Evolutionary conservation across 2,113 vertebrate genomes (phyloP).

Genomic region (Xiphophorus maculatus): DNA sequence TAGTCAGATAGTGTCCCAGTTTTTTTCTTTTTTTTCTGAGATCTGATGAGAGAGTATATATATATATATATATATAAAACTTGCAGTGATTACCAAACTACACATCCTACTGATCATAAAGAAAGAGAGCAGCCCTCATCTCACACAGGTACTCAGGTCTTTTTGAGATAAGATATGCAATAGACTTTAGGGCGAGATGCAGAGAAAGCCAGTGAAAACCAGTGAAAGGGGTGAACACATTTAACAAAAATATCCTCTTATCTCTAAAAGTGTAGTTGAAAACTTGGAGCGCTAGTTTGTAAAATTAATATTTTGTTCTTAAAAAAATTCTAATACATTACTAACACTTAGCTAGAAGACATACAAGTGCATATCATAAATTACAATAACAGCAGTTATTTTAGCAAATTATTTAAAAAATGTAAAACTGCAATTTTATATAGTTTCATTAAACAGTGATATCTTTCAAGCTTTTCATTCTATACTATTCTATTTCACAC

Average conservation of each 20-base stretch:
- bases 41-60: conserved; percentile 13
- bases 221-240: not conserved
- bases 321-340: too few species aligned
- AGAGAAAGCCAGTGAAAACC: conserved; percentile 9
- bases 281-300: not conserved
- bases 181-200: conserved; percentile 2
- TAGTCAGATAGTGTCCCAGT: conserved; percentile 55
- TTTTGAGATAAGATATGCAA: conserved; percentile 38
- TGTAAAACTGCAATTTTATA: too few species aligned
- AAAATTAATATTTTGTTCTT: not conserved
- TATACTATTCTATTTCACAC: too few species aligned
- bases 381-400: too few species aligned
- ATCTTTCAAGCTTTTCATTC: too few species aligned
- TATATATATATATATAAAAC: too few species aligned
- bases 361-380: too few species aligned
- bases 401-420: too few species aligned
- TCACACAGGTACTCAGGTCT: conserved; percentile 25
- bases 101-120: conserved; percentile 20
- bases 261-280: not conserved
- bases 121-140: conserved; percentile 18
- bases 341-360: too few species aligned
- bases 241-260: not conserved
- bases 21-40: conserved; percentile 23
- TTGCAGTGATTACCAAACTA: conserved; percentile 10
- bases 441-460: too few species aligned